Conservation (phyloP, 2,113 vertebrate genomes). For the Malaclemys terrapin region DNA sequence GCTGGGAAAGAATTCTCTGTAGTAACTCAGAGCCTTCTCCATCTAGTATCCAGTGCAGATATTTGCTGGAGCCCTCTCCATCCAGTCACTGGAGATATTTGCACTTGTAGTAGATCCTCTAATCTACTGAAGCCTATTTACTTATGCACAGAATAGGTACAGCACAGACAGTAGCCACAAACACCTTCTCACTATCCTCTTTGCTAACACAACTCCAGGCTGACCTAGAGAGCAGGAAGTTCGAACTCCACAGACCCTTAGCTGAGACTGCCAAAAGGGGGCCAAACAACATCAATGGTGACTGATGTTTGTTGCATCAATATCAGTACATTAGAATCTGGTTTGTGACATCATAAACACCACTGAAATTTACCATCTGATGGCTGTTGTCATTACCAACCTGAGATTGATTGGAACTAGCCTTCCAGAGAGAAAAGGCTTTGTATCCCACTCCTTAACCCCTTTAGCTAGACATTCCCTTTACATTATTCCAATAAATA, state of each 20-base stretch:
- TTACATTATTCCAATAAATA: neutral
- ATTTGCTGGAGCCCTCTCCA: too few relatives aligned
- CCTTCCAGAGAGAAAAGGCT: neutral
- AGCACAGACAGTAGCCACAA: neutral
- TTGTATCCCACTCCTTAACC: neutral
- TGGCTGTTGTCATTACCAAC: neutral
- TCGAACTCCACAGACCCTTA: accelerated
- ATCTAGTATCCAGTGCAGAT: too few relatives aligned
- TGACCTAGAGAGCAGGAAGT: neutral
- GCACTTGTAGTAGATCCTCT: neutral
- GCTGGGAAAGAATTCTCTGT: too few relatives aligned
- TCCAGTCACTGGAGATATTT: too few relatives aligned
- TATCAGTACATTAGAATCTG: neutral
- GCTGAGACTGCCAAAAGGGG: neutral
- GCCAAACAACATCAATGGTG: accelerated
- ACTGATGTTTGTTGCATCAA: too few relatives aligned
- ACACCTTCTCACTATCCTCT: too few relatives aligned
- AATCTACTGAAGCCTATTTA: neutral
- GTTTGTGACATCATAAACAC: neutral
- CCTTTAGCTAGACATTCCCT: neutral
- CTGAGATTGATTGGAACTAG: neutral
- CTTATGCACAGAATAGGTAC: neutral
- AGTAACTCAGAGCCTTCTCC: too few relatives aligned
- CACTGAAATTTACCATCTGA: neutral
- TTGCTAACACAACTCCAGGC: neutral